Conservation (phyloP, 2,113 vertebrate species). For the Chloebia gouldiae region DNA sequence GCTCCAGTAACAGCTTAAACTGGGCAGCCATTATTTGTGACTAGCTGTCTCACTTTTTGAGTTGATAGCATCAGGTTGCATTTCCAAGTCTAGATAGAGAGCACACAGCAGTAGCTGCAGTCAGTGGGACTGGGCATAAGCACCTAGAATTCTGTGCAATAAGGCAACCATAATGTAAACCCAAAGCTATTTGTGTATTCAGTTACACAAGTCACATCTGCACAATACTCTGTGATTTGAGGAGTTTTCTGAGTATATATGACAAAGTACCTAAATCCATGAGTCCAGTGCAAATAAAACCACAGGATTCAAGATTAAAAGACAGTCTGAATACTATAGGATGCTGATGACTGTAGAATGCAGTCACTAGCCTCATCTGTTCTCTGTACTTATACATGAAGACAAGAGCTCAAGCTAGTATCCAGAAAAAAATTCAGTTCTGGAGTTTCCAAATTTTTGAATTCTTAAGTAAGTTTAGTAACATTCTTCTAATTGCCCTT, state of each 20-base stretch:
- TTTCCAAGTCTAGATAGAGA: background rate
- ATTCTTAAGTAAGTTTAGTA: background rate
- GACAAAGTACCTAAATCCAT: background rate
- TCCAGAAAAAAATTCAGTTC: background rate
- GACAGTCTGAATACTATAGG: background rate
- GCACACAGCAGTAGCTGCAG: background rate
- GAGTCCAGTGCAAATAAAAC: background rate
- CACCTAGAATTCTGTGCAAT: background rate
- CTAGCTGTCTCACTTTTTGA: background rate
- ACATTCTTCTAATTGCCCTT: background rate
- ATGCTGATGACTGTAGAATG: background rate
- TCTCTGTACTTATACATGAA: background rate
- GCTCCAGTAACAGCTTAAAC: background rate
- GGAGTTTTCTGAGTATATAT: background rate
- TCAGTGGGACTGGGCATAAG: background rate
- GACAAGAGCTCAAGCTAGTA: background rate
- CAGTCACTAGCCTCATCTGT: background rate
- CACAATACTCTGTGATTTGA: background rate
- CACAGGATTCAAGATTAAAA: background rate
- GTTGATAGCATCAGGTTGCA: background rate
- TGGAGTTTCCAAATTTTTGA: background rate
- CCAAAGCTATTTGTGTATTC: background rate
- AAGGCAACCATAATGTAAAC: background rate
- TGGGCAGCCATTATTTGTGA: background rate
- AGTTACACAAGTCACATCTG: background rate